Base-by-base conservation (phyloP, 2,888 invertebrate species). In the Mythimna pallens region DNA sequence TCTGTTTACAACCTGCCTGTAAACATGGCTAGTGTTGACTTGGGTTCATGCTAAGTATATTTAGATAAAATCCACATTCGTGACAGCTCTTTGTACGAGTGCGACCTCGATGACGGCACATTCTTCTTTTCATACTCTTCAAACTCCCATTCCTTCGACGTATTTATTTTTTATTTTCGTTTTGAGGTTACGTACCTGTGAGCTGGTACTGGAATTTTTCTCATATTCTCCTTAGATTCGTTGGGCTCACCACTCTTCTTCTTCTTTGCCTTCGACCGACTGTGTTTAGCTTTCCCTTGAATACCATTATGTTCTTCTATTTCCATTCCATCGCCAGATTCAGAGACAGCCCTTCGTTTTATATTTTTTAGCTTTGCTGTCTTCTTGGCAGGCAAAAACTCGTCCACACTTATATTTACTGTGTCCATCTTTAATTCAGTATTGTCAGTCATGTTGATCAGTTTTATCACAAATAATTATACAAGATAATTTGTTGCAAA, bases 171-270 rank as follows among this genome's bases (percentile, higher is more conserved):
- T 70, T 50, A 52, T 34, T 4, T 52, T 30, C 0, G 30, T 55
- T 86, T 89, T 85, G 81, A 92, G 91, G 92, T 93, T 91, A 88
- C 90, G 86, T 93, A 97, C 97, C 97, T 98, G 92, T 99, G 98
- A 8, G 98, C 97, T 20, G 99, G 99, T n/a, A 99, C 99, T 10
- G 98, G 95, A 54, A 99, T 96, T 96, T 98, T 98, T 81, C 98
- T 96, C 91, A 97, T 96, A 84, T 97, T 97, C 57, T 96, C 96
- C 91, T 97, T 97, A 76, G 92, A 94, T 90, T 97, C 97, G 63
- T 97, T 95, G 58, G 94, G 94, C 78, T 96, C 96, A 8, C 86
- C 77, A 71, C 84, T 91, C 72, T 92, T 95, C 82, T 95, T 97
- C 4, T 93, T 96, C 68, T 96, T 96, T 1, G 96, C 90, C 83